A percentile compares a stretch with the other conserved stretches of the same genome.
These are phyloP conservation scores for Aphelocoma coerulescens DNA, from an alignment of 2,113 vertebrate genomes.

Conservation along the genomic window DNA sequence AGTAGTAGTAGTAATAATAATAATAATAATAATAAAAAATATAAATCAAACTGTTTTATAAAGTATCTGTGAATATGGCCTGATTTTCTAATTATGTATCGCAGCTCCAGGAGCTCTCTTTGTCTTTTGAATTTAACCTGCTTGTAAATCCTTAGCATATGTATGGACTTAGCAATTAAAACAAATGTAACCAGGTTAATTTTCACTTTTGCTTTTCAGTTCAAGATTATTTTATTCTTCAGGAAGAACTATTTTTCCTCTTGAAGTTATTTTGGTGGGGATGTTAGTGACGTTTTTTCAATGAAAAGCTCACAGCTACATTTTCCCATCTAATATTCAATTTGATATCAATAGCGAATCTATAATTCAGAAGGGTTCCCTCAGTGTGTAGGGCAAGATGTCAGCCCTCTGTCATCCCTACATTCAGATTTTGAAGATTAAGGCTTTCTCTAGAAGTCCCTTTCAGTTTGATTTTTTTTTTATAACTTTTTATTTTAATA, in stretches of 20 bases:
- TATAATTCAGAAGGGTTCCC: background rate
- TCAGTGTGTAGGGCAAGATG: background rate
- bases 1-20: no score
- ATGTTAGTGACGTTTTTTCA: background rate
- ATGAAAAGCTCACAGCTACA: background rate
- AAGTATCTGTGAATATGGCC: background rate
- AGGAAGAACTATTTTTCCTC: background rate
- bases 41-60: background rate
- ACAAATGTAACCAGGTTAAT: background rate
- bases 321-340: background rate
- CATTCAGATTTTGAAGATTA: background rate
- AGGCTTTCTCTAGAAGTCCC: background rate
- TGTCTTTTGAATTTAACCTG: background rate
- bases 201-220: background rate
- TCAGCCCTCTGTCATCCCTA: background rate
- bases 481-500: background rate
- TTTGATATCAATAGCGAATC: background rate
- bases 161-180: background rate
- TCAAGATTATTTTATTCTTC: background rate
- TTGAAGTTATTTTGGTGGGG: background rate
- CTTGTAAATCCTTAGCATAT: background rate
- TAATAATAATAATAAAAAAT: background rate
- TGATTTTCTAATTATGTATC: background rate
- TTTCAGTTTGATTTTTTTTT: background rate
- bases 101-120: background rate